Evolutionary conservation across 1,140 invertebrate genomes (phyloP).

Genomic region (Homarus americanus): DNA sequence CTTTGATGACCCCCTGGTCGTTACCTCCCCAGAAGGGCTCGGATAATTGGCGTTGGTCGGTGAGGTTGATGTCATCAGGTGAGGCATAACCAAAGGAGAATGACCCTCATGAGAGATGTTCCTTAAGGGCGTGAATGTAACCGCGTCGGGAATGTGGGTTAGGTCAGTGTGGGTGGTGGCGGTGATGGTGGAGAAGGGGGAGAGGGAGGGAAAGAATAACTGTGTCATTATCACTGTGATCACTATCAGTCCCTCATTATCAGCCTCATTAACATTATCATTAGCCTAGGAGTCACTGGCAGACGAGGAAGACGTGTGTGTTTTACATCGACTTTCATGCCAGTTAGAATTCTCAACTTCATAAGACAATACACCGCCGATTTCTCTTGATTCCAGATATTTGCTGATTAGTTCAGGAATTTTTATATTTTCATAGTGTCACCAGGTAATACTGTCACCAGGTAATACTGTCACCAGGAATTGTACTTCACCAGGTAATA

Average conservation of each 20-base stretch:
- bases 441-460: too few relatives aligned
- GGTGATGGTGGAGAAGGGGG: too few relatives aligned
- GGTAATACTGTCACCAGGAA: too few relatives aligned
- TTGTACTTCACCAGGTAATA: too few relatives aligned
- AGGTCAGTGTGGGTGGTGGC: not conserved
- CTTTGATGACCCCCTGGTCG: conserved; percentile 14
- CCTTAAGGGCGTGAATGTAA: not conserved
- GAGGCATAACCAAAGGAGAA: not conserved
- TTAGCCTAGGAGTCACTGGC: not conserved
- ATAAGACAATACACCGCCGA: too few relatives aligned
- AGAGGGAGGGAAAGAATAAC: too few relatives aligned
- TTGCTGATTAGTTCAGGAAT: too few relatives aligned
- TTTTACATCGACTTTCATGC: not conserved
- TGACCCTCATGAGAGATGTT: too few relatives aligned
- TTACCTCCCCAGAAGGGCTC: conserved; percentile 12
- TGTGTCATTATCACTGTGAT: conserved; percentile 29
- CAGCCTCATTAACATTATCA: conserved; percentile 34
- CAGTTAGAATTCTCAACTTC: not conserved
- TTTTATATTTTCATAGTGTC: too few relatives aligned
- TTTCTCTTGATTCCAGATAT: too few relatives aligned
- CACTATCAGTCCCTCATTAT: conserved; percentile 11
- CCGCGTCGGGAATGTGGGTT: not conserved
- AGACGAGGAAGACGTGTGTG: not conserved
- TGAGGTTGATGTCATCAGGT: too few relatives aligned
- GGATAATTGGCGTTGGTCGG: not conserved